Percentiles rank a stretch among this genome's conserved stretches.
These are phyloP conservation scores for Ianthella basta DNA, from an alignment of 37 sponge, comb jelly and placozoan genomes.

Conservation along the genomic window DNA sequence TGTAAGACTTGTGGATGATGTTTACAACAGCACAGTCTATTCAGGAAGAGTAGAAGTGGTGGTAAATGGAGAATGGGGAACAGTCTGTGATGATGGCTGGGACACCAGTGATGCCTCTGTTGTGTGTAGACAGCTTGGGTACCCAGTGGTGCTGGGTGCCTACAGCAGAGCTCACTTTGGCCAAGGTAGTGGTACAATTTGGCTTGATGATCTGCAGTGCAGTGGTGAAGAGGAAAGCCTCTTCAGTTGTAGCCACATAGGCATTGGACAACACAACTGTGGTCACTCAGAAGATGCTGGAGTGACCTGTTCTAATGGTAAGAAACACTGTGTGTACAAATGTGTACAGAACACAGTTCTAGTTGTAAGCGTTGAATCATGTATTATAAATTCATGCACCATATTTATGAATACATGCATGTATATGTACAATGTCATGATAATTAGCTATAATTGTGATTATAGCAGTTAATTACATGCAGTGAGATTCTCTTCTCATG, in stretches of 20 bases:
- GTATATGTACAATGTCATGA: no score
- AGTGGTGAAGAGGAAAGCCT: no score
- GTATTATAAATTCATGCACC: no score
- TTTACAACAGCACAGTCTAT: not conserved
- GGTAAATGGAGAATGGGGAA: conserved; percentile 31
- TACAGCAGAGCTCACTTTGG: conserved; percentile 26
- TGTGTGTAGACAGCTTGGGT: conserved; percentile 36
- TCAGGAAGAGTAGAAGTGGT: conserved; percentile 39
- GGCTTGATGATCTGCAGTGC: no score
- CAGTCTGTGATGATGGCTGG: conserved; percentile 41
- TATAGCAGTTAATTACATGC: no score
- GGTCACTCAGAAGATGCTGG: not conserved
- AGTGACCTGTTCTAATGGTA: not conserved
- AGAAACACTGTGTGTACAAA: not conserved
- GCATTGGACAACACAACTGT: not conserved
- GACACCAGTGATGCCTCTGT: conserved; percentile 18
- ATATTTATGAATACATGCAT: no score
- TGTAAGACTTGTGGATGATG: no score
- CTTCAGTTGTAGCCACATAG: no score
- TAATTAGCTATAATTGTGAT: no score
- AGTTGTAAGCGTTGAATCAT: no score
- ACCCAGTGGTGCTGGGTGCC: not conserved
- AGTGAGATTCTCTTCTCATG: no score
- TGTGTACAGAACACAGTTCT: no score
- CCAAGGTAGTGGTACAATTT: conserved; percentile 5